phyloP scores from a whole-genome alignment of 2,113 vertebrate genomes.

The Brienomyrus brachyistius region DNA sequence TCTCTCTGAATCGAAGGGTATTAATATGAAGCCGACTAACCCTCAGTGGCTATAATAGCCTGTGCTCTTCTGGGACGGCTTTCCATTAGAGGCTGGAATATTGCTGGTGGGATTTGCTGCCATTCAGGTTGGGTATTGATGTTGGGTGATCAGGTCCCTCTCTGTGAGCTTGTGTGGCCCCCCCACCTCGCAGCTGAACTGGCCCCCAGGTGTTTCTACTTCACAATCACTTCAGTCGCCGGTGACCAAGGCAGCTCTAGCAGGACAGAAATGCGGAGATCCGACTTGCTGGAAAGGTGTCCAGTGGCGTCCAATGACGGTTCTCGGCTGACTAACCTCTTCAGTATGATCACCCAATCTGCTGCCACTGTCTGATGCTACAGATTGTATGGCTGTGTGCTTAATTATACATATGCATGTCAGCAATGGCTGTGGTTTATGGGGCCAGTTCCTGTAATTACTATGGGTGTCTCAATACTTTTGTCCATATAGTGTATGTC shows the following conservation, averaged over 20 bases:
- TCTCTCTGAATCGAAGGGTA: background rate
- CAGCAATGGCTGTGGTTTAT: background rate
- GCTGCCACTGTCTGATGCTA: too few relatives aligned
- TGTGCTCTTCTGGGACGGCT: background rate
- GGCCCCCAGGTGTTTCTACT: background rate
- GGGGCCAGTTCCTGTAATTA: too few relatives aligned
- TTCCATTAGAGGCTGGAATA: background rate
- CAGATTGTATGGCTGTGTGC: background rate
- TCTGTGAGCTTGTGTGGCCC: too few relatives aligned
- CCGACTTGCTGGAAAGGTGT: background rate
- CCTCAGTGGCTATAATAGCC: background rate
- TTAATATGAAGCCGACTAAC: background rate
- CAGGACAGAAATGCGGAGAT: background rate
- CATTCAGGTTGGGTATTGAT: too few relatives aligned
- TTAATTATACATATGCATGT: background rate
- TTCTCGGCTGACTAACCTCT: background rate
- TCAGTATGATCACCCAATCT: background rate
- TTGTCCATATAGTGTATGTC: slow-evolving; percentile 27
- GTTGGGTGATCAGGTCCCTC: too few relatives aligned
- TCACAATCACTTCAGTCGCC: background rate
- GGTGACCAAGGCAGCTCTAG: background rate
- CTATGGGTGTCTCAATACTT: background rate
- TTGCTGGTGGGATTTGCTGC: too few relatives aligned
- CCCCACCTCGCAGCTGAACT: background rate
- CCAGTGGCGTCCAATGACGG: background rate